A percentile compares a stretch with the other conserved stretches of the same genome.
These are phyloP conservation scores for Heliconius hermathena DNA, from an alignment of 1,140 invertebrate genomes.

Conservation along the genomic window DNA sequence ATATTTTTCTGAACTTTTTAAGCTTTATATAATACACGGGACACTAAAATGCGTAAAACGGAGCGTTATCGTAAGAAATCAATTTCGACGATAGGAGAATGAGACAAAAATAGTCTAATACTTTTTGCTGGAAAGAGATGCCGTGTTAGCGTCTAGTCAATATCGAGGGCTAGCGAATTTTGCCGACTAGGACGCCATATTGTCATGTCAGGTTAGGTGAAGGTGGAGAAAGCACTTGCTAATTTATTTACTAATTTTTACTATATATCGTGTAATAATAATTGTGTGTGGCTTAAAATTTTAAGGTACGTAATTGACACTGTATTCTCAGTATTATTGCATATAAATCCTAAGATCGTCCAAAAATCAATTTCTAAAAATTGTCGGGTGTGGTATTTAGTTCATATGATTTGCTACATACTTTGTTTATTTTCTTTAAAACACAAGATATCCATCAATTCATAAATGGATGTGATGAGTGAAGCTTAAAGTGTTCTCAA, in stretches of 20 bases:
- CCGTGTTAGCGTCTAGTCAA: constrained; percentile 40
- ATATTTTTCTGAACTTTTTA: background rate
- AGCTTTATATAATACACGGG: background rate
- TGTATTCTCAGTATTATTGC: constrained; percentile 12
- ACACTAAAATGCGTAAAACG: background rate
- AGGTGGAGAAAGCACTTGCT: constrained; percentile 54
- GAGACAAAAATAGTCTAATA: background rate
- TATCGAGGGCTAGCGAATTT: constrained; percentile 50
- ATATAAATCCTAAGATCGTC: background rate
- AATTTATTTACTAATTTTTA: constrained; percentile 51
- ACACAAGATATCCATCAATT: constrained; percentile 48
- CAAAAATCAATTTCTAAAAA: constrained; percentile 45
- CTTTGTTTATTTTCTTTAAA: constrained; percentile 75
- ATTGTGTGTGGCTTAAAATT: constrained; percentile 48
- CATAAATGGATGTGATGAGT: constrained; percentile 46
- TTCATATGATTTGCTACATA: constrained; percentile 53
- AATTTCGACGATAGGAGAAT: constrained; percentile 5
- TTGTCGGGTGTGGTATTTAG: constrained; percentile 78
- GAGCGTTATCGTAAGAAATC: background rate
- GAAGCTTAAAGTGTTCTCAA: constrained; percentile 23
- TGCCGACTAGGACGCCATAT: constrained; percentile 70
- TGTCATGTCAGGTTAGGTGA: constrained; percentile 73
- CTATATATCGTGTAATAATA: constrained; percentile 44
- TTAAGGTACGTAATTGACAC: constrained; percentile 49
- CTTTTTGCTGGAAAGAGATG: constrained; percentile 39